Conservation (phyloP, 2,888 invertebrate genomes). For the Timema cristinae region DNA sequence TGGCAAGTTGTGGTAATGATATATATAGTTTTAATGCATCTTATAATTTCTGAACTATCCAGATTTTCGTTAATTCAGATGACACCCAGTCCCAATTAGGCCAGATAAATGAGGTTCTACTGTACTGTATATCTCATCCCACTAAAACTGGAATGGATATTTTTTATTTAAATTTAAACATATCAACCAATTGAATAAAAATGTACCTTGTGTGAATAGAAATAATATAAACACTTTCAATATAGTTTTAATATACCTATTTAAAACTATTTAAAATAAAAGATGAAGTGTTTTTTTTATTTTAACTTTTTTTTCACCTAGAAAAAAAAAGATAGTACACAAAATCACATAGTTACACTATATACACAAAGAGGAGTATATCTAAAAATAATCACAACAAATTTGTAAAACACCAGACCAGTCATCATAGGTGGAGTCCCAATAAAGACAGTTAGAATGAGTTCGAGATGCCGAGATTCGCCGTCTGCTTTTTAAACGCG, state of each 20-base stretch:
- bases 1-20: no score
- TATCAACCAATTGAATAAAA: slow-evolving; percentile 26
- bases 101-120: no score
- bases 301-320: background rate
- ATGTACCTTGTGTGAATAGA: slow-evolving; percentile 28
- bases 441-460: background rate
- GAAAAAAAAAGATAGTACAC: background rate
- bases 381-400: slow-evolving; percentile 25
- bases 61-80: no score
- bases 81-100: no score
- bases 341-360: slow-evolving; percentile 43
- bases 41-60: no score
- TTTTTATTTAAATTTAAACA: slow-evolving; percentile 26
- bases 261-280: slow-evolving; percentile 34
- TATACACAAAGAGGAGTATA: slow-evolving; percentile 43
- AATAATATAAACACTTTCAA: slow-evolving; percentile 25
- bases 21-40: no score
- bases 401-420: slow-evolving; percentile 26
- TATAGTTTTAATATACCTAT: slow-evolving; percentile 1
- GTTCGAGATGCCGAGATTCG: slow-evolving; percentile 11
- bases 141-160: slow-evolving; percentile 49
- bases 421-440: slow-evolving; percentile 4
- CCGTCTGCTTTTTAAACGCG: background rate
- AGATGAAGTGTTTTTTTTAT: slow-evolving; percentile 40
- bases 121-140: slow-evolving; percentile 42